Conservation (phyloP, 2,888 invertebrate genomes). For the Aphrophora alni region DNA sequence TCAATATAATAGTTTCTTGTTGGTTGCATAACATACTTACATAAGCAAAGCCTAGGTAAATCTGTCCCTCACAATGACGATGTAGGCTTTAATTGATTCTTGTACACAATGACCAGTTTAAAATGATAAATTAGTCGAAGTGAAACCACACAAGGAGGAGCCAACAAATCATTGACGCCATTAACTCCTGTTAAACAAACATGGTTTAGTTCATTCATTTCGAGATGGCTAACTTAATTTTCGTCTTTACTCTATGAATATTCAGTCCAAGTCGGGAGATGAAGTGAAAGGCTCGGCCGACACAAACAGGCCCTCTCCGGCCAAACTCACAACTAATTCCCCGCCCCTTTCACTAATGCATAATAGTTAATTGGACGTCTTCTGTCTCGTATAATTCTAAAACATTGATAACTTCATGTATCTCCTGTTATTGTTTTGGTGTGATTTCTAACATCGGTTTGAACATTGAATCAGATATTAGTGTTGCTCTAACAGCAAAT, state of each 20-base stretch:
- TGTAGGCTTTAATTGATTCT: background rate
- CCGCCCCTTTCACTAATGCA: background rate
- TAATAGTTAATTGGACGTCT: background rate
- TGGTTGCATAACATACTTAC: too few relatives aligned
- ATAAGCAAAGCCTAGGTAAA: background rate
- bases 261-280: background rate
- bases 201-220: background rate
- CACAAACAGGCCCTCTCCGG: background rate
- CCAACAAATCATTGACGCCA: background rate
- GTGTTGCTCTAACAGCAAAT: too few relatives aligned
- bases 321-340: background rate
- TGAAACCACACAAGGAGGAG: background rate
- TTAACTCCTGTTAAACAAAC: background rate
- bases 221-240: background rate
- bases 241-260: background rate
- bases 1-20: too few relatives aligned
- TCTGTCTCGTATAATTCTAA: background rate
- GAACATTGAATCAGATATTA: too few relatives aligned
- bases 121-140: background rate
- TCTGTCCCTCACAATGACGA: background rate
- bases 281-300: background rate
- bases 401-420: background rate
- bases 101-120: background rate
- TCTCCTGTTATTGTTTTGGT: background rate
- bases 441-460: too few relatives aligned